Percentiles rank a stretch among this genome's conserved stretches.
Evolutionary conservation across 2,888 invertebrate genomes (phyloP).

Genomic region (Silvanus unidentatus): DNA sequence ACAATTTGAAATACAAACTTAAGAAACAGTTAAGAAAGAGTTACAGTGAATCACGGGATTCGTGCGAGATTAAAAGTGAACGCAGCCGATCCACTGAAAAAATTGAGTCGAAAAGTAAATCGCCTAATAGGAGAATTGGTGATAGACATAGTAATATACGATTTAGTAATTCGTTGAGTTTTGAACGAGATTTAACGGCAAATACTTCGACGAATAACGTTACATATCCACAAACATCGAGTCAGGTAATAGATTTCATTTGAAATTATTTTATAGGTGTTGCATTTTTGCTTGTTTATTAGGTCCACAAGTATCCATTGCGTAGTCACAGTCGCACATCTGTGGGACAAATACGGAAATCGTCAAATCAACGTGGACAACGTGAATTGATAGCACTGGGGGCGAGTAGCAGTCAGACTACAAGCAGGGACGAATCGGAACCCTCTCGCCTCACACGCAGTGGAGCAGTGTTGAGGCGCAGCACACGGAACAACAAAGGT

Average conservation of each 20-base stretch:
- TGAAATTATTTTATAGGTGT: conserved; percentile 1
- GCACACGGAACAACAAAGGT: conserved; percentile 51
- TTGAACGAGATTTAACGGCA: conserved; percentile 14
- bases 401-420: conserved; percentile 46
- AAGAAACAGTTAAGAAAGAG: too few relatives aligned
- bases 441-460: conserved; percentile 52
- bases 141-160: too few relatives aligned
- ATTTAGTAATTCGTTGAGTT: too few relatives aligned
- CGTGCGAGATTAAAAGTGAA: too few relatives aligned
- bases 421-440: conserved; percentile 39
- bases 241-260: conserved; percentile 1
- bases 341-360: conserved; percentile 12
- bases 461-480: conserved; percentile 47
- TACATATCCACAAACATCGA: conserved; percentile 26
- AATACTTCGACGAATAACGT: conserved; percentile 27
- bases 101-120: too few relatives aligned
- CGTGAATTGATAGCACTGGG: conserved; percentile 51
- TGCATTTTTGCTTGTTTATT: not conserved
- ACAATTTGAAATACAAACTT: too few relatives aligned
- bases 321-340: conserved; percentile 41
- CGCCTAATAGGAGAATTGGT: too few relatives aligned
- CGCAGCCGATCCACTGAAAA: too few relatives aligned
- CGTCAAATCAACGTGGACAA: conserved; percentile 23
- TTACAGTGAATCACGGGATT: too few relatives aligned
- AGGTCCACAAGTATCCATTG: conserved; percentile 43